phyloP scores from a whole-genome alignment of 2,113 vertebrate species.

The Anolis sagrei region DNA sequence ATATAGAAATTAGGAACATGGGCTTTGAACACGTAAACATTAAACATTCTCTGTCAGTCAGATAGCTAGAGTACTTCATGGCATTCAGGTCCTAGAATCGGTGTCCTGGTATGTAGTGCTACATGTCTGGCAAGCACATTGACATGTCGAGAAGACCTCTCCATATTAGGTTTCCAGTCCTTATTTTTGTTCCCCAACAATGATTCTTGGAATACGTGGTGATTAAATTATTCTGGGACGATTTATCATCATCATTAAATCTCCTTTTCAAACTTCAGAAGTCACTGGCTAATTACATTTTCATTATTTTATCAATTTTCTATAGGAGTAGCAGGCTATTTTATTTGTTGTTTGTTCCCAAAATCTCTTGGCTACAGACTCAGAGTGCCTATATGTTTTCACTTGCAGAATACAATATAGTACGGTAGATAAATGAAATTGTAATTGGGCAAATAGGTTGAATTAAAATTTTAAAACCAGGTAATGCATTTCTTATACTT shows the following conservation, averaged over 20 bases:
- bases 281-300: too few species aligned
- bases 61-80: neutral
- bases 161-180: neutral
- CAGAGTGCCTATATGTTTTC: too few species aligned
- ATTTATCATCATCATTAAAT: neutral
- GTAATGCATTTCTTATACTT: too few species aligned
- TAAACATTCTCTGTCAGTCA: neutral
- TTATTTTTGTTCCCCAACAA: neutral
- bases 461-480: too few species aligned
- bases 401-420: too few species aligned
- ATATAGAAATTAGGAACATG: neutral
- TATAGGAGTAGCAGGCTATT: too few species aligned
- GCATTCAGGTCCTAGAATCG: neutral
- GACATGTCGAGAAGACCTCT: neutral
- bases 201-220: neutral
- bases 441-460: too few species aligned
- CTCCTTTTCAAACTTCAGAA: too few species aligned
- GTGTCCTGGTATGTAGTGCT: neutral
- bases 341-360: too few species aligned
- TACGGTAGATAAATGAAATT: too few species aligned
- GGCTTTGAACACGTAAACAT: neutral
- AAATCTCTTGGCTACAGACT: too few species aligned
- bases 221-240: neutral
- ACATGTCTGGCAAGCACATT: neutral
- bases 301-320: too few species aligned